These are phyloP conservation scores for Magallana nippona DNA, from an alignment of 2,888 invertebrate species.

Conservation along the genomic window DNA sequence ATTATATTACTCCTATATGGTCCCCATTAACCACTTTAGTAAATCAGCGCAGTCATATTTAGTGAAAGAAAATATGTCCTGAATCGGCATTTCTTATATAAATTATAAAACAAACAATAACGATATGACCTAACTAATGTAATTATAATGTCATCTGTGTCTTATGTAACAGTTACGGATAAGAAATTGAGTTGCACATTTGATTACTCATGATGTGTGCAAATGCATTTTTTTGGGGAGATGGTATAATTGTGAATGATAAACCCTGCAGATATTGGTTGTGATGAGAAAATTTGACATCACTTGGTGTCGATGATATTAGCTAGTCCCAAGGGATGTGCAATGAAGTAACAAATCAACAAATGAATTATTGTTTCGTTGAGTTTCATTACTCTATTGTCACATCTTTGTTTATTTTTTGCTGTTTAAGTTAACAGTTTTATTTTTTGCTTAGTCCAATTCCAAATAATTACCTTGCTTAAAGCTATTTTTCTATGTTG, in stretches of 20 bases:
- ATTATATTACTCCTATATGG: too few species aligned
- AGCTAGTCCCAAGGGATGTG: background rate
- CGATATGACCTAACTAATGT: too few species aligned
- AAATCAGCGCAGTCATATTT: too few species aligned
- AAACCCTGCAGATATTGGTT: background rate
- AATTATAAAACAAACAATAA: too few species aligned
- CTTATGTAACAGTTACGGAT: too few species aligned
- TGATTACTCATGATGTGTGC: too few species aligned
- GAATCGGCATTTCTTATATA: too few species aligned
- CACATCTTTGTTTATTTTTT: background rate
- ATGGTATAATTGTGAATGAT: background rate
- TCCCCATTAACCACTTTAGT: too few species aligned
- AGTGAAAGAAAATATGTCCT: too few species aligned
- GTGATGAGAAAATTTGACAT: background rate
- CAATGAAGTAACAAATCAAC: background rate
- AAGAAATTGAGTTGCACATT: too few species aligned
- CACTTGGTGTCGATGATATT: background rate
- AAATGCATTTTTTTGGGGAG: too few species aligned
- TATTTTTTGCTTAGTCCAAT: background rate
- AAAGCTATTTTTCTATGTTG: background rate
- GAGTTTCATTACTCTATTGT: constrained; percentile 2
- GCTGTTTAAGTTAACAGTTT: background rate
- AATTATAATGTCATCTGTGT: too few species aligned
- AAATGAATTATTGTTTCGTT: constrained; percentile 4
- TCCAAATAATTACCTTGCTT: background rate